Base-by-base conservation (phyloP, 2,113 vertebrate species). In the Neodon shergylaensis region DNA sequence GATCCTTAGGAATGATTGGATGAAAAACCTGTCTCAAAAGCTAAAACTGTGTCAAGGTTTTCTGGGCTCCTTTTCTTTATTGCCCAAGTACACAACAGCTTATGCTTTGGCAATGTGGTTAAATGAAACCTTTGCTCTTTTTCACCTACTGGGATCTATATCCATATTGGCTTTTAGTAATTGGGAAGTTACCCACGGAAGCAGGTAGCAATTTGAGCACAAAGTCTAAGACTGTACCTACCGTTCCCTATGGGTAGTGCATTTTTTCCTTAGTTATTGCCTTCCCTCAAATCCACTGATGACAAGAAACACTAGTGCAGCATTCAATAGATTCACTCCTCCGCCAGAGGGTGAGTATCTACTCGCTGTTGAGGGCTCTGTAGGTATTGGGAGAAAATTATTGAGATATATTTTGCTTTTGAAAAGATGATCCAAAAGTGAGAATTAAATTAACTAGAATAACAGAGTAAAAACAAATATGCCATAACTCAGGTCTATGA, bases 1-100 rank as follows among this genome's bases (percentile, higher is more conserved):
- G 90, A 96, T n/a, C 4, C 26, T 81, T 85, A 91, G 54, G 90
- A 94, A 96, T 81, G 66, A 90, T 92, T 65, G 12, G 84, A 92
- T 77, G 58, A 90, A 94, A 94, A 91, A 77, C 68, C 44, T 11
- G 36, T 90, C 91, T 97, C 76, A 49, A 61, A 94, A 52, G 47
- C 54, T n/a, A 94, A 42, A 72, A 52, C 14, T 78, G 1, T 31
- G 90, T 86, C 63, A 94, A 90, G 65, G 70, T 85, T 85, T 94
- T 92, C 47, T 91, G 42, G n/a, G 68, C 13, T 95, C 91, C 33
- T 95, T 5, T 86, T 65, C 54, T 78, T 91, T 21, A 22, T 5
- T 47, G 10, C 22, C 77, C 7, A 28, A 83, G 28, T 81, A 83
- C 8, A 28, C 6, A 90, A 13, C 10, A 78, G 16, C 22, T 65